Base-by-base conservation (phyloP, 2,888 invertebrate genomes). In the Drosophila kambysellisi region DNA sequence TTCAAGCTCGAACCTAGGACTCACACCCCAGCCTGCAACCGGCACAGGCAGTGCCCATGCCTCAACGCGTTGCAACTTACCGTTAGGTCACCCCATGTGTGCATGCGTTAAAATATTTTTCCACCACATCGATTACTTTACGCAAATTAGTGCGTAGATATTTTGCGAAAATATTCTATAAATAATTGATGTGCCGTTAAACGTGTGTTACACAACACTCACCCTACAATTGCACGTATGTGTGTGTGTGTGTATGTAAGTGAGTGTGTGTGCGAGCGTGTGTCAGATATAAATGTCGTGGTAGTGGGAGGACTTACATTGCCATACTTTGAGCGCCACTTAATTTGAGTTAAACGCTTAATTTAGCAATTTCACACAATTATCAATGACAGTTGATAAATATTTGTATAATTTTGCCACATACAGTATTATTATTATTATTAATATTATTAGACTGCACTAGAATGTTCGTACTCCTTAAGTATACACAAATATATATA, bases 111-210 rank as follows among this genome's bases (percentile, higher is more conserved):
- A 91, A 84, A 88, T 46, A 46, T 82, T 88, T 81, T 88, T 88
- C 87, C 87, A 90, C 90, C 87, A 88, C 87, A 88, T 88, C 87
- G 87, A 88, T 88, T 90, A 90, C 87, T 90, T 88, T 91, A 88
- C 90, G 83, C 87, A 91, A 88, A 91, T 88, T 88, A 88, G 87
- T 88, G 91, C 87, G 87, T 90, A 89, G 87, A 88, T 88, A 91
- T 88, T 88, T 88, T 90, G 91, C 91, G 90, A 88, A 88, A 90
- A 88, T 88, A 78, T 82, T 82, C 90, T 91, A 88, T 88, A 90
- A 88, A 88, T 88, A 88, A 91, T 91, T 82, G 70, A 88, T 82
- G 82, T 72, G 74, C 87, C 70, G 74, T 74, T 76, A 68, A 88
- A 79, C 71, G 74, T 69, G 69, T 52, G 57, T 58, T 41, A 37